These are phyloP conservation scores for Calameuta idolon DNA, from an alignment of 2,888 invertebrate genomes.

Conservation along the genomic window DNA sequence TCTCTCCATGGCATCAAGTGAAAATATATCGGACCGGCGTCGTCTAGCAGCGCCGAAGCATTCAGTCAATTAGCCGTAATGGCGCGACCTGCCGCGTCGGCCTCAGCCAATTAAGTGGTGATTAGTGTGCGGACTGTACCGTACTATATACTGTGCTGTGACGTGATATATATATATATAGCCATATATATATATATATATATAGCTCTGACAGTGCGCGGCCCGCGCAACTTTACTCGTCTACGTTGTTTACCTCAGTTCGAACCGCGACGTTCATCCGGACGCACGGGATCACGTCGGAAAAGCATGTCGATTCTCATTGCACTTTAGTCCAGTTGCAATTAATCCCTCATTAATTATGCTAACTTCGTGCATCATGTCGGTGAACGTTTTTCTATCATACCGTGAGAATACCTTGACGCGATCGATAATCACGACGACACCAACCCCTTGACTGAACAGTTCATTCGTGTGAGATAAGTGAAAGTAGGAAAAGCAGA, in stretches of 20 bases:
- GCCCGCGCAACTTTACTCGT: background rate
- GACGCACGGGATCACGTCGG: background rate
- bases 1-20: background rate
- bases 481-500: conserved; percentile 13
- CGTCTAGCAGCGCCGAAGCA: conserved; percentile 42
- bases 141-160: conserved; percentile 8
- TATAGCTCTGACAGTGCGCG: background rate
- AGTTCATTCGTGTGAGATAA: conserved; percentile 14
- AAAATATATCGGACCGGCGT: conserved; percentile 24
- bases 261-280: background rate
- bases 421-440: background rate
- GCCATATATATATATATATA: too few relatives aligned
- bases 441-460: background rate
- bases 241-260: background rate
- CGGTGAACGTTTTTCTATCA: background rate
- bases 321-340: background rate
- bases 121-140: conserved; percentile 43
- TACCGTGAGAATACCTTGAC: background rate
- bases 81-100: conserved; percentile 50
- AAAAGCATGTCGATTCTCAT: background rate
- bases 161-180: background rate
- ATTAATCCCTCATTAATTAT: background rate
- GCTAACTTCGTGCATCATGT: background rate
- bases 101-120: conserved; percentile 54
- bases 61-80: conserved; percentile 53